These are phyloP conservation scores for Pseudorhombus dupliciocellatus DNA, from an alignment of 2,113 vertebrate species.

Conservation along the genomic window DNA sequence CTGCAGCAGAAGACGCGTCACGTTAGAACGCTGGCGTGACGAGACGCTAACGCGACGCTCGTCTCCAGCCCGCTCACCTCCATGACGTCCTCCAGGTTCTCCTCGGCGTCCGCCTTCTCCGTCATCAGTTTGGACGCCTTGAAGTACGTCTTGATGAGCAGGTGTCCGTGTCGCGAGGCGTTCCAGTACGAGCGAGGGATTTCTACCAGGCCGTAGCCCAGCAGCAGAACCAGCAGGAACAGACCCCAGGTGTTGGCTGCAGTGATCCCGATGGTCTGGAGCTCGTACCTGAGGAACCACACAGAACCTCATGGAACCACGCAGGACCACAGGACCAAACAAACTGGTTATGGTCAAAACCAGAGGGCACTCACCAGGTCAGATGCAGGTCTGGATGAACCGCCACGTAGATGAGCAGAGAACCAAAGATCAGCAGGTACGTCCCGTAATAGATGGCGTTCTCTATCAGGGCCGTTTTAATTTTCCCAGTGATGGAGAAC, in stretches of 20 bases:
- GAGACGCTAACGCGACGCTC: not conserved
- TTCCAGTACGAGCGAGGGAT: constrained; percentile 97
- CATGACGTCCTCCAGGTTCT: constrained; percentile 97
- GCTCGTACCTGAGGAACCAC: constrained; percentile 85
- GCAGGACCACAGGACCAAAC: not conserved
- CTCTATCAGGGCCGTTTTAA: constrained; percentile 96
- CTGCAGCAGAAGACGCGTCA: constrained; percentile 59
- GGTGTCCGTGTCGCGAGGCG: constrained; percentile 89
- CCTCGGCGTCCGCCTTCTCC: constrained; percentile 96
- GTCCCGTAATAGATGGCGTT: constrained; percentile 98
- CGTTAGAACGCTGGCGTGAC: not conserved
- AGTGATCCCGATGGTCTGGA: constrained; percentile 97
- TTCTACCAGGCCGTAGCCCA: constrained; percentile 96
- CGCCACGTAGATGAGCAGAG: constrained; percentile 97
- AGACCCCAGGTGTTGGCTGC: constrained; percentile 98
- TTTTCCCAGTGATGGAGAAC: constrained; percentile 97
- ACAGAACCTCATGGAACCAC: not conserved
- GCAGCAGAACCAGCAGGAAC: constrained; percentile 93
- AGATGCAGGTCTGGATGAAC: constrained; percentile 90
- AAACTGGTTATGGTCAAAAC: no score
- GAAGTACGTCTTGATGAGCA: constrained; percentile 96
- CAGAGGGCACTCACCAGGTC: constrained; percentile 86
- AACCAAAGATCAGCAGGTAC: constrained; percentile 96
- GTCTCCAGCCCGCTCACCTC: constrained; percentile 79
- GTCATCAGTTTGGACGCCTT: constrained; percentile 97